Percentiles rank a stretch among this genome's conserved stretches.
These are phyloP conservation scores for Drosophila nannoptera DNA, from an alignment of 1,140 invertebrate genomes.

Conservation along the genomic window DNA sequence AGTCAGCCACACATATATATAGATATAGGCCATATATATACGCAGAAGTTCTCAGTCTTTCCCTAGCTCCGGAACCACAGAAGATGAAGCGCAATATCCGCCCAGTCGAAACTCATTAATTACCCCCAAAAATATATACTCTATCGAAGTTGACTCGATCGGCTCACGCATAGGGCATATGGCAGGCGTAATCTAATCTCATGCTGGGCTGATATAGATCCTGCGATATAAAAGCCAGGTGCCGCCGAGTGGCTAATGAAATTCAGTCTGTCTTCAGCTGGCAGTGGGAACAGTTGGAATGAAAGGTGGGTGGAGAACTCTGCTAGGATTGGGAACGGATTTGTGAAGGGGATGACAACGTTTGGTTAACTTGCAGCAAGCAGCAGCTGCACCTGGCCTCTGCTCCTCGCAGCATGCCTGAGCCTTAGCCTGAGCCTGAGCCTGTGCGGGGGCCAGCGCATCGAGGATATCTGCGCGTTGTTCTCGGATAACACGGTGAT, in stretches of 20 bases:
- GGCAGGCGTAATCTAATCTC: constrained; percentile 30
- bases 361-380: background rate
- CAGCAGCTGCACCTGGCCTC: constrained; percentile 7
- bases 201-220: constrained; percentile 10
- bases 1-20: background rate
- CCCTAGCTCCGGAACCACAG: no score
- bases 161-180: constrained; percentile 1
- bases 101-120: background rate
- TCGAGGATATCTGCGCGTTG: constrained; percentile 55
- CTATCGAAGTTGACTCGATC: background rate
- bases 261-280: constrained; percentile 15
- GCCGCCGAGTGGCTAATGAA: background rate
- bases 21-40: background rate
- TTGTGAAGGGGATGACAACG: background rate
- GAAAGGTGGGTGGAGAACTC: constrained; percentile 13
- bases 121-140: background rate
- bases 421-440: constrained; percentile 1
- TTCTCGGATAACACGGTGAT: constrained; percentile 56
- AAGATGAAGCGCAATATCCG: constrained; percentile 4
- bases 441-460: constrained; percentile 3
- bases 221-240: constrained; percentile 10
- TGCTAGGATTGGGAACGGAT: no score
- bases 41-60: no score
- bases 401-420: background rate
- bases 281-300: constrained; percentile 12